phyloP scores from a whole-genome alignment of 35 echinoderm and acorn worm species.

The Lytechinus variegatus region DNA sequence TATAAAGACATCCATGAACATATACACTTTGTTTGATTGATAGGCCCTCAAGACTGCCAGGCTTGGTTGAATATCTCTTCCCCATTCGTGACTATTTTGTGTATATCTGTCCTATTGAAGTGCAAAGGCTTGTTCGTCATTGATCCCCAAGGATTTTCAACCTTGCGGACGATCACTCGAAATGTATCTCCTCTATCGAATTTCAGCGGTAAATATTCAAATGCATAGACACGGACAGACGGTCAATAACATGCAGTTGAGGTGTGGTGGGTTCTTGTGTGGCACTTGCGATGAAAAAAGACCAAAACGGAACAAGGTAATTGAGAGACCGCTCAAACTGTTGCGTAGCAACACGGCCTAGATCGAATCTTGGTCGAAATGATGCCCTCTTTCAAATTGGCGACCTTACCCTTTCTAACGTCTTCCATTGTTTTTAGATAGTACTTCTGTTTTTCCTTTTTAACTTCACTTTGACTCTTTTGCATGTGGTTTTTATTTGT shows the following conservation, averaged over 20 bases:
- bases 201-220: background rate
- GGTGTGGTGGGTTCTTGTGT: background rate
- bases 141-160: background rate
- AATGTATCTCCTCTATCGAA: constrained; percentile 1
- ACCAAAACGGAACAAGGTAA: constrained; percentile 4
- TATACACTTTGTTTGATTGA: background rate
- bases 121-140: background rate
- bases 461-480: background rate
- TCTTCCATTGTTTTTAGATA: background rate
- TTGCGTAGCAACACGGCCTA: no score
- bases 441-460: background rate
- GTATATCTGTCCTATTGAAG: background rate
- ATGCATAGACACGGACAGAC: background rate
- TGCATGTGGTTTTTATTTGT: background rate
- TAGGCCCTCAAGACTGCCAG: background rate
- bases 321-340: background rate
- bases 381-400: background rate
- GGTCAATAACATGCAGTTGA: background rate
- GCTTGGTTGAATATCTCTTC: background rate
- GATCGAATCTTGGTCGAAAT: background rate
- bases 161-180: background rate
- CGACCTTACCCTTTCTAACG: background rate
- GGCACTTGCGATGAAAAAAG: background rate
- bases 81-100: background rate
- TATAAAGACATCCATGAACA: background rate